phyloP scores from a whole-genome alignment of 2,888 invertebrate genomes.

The Polymixis flavicincta region DNA sequence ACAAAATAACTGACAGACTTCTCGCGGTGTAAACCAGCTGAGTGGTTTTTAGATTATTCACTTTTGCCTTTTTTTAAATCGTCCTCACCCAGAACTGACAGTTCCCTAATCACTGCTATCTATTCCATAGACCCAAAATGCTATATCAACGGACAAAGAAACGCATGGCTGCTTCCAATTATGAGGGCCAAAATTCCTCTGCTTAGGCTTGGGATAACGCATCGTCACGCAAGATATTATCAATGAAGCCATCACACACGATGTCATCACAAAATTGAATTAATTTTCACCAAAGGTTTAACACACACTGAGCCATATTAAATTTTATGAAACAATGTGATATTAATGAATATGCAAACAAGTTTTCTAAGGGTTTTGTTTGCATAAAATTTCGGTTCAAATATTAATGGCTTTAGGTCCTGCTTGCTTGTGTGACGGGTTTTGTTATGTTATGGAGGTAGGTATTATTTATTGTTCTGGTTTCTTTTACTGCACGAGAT shows the following conservation, averaged over 20 bases:
- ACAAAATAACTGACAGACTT: background rate
- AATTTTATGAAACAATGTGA: conserved; percentile 72
- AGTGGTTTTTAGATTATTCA: no score
- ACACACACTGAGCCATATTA: conserved; percentile 66
- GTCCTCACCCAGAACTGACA: background rate
- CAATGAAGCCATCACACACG: conserved; percentile 64
- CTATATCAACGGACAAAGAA: conserved; percentile 54
- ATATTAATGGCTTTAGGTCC: conserved; percentile 51
- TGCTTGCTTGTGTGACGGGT: conserved; percentile 9
- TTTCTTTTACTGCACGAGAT: background rate
- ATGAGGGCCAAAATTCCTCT: conserved; percentile 60
- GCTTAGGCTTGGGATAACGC: conserved; percentile 60
- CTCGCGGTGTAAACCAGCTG: background rate
- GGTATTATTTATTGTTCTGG: conserved; percentile 22
- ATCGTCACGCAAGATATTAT: conserved; percentile 68
- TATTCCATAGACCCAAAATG: conserved; percentile 37
- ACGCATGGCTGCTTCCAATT: conserved; percentile 65
- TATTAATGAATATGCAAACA: conserved; percentile 71
- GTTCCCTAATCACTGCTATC: conserved; percentile 17
- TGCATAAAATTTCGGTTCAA: conserved; percentile 51
- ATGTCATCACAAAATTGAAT: conserved; percentile 71
- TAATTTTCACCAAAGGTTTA: conserved; percentile 63
- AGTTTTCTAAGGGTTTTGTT: conserved; percentile 61
- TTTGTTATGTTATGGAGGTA: conserved; percentile 9
- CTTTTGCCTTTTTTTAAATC: background rate